Evolutionary conservation across 1,140 invertebrate genomes (phyloP).

Genomic region (Drosophila auraria): DNA sequence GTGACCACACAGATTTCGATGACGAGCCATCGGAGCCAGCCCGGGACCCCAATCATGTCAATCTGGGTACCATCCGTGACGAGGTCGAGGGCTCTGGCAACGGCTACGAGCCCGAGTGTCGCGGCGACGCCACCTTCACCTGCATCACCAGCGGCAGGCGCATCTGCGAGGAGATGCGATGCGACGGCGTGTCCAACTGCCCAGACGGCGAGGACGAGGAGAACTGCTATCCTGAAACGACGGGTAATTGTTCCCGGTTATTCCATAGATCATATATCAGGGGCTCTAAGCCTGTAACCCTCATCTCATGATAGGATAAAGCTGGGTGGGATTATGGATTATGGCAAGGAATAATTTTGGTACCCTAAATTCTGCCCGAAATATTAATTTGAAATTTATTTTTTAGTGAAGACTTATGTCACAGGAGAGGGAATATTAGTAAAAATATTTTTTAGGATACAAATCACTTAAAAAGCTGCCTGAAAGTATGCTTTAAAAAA

Average conservation of each 20-base stretch:
- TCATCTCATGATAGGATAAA: too few species aligned
- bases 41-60: background rate
- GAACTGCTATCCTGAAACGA: conserved; percentile 12
- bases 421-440: too few species aligned
- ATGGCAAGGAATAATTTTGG: too few species aligned
- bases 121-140: conserved; percentile 86
- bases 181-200: conserved; percentile 86
- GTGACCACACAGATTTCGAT: conserved; percentile 25
- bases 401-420: too few species aligned
- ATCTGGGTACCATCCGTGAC: conserved; percentile 1
- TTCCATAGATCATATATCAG: background rate
- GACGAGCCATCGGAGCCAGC: background rate
- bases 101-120: conserved; percentile 69
- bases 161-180: conserved; percentile 87
- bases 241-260: conserved; percentile 52
- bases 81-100: conserved; percentile 64
- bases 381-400: too few species aligned
- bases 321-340: too few species aligned
- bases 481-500: too few species aligned
- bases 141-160: conserved; percentile 81
- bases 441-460: too few species aligned
- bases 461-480: too few species aligned
- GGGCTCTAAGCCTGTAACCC: background rate
- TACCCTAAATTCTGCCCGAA: too few species aligned
- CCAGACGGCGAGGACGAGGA: conserved; percentile 61